phyloP scores from a whole-genome alignment of 2,797 vertebrate genomes.

The Lepilemur ruficaudatus region DNA sequence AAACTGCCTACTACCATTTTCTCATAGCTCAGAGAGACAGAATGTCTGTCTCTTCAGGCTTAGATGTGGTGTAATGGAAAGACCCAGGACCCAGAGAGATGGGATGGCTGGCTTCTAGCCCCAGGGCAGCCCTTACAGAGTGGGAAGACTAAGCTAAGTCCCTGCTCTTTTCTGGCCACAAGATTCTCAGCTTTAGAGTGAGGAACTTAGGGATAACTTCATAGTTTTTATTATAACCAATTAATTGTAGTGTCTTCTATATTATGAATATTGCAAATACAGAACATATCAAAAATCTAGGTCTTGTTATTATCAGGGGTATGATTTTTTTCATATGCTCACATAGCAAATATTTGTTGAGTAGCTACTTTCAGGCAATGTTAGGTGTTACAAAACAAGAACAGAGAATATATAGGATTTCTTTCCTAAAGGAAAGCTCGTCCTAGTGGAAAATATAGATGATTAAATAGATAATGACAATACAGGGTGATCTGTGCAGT shows the following conservation, averaged over 20 bases:
- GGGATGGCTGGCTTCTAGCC: not conserved
- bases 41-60: not conserved
- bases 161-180: not conserved
- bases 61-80: accelerated
- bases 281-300: not conserved
- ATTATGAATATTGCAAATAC: not conserved
- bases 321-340: not conserved
- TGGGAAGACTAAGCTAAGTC: not conserved
- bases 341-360: not conserved
- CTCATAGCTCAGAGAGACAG: not conserved
- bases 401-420: not conserved
- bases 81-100: not conserved
- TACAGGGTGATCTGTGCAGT: not conserved
- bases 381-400: not conserved
- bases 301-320: not conserved
- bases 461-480: not conserved
- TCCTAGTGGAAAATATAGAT: not conserved
- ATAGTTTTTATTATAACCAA: not conserved
- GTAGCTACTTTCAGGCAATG: not conserved
- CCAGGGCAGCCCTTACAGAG: accelerated
- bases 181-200: not conserved
- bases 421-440: not conserved
- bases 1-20: not conserved
- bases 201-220: not conserved
- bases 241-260: not conserved